phyloP scores from a whole-genome alignment of 2,113 vertebrate genomes.

The Phrynocephalus versicolor region DNA sequence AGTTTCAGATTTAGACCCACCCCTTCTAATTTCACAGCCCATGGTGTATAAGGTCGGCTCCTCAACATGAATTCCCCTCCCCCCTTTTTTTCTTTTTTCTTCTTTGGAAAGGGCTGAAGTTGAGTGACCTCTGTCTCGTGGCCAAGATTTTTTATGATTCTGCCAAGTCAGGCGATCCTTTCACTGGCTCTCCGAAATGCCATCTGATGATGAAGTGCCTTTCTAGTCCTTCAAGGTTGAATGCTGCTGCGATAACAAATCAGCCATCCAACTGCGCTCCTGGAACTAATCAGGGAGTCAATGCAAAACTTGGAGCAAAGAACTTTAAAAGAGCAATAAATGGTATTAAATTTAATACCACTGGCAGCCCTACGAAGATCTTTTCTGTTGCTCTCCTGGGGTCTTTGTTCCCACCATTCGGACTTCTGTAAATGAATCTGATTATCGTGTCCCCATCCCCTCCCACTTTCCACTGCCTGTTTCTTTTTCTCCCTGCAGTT shows the following conservation, averaged over 20 bases:
- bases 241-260: constrained; percentile 12
- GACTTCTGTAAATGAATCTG: constrained; percentile 50
- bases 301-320: constrained; percentile 10
- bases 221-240: constrained; percentile 31
- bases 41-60: neutral
- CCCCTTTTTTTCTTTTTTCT: neutral
- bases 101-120: neutral
- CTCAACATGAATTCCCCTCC: neutral
- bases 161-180: constrained; percentile 29
- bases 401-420: constrained; percentile 51
- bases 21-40: neutral
- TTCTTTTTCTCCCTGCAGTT: constrained; percentile 19
- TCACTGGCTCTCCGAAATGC: neutral
- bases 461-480: neutral
- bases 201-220: constrained; percentile 15
- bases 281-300: neutral
- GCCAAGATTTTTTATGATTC: constrained; percentile 24
- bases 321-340: constrained; percentile 32
- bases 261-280: neutral
- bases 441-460: neutral
- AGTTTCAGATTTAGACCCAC: neutral
- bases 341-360: constrained; percentile 13
- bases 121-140: constrained; percentile 13
- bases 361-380: constrained; percentile 11
- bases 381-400: constrained; percentile 32